These are phyloP conservation scores for Myrmecobius fasciatus DNA, from an alignment of 2,113 vertebrate genomes.

Conservation along the genomic window DNA sequence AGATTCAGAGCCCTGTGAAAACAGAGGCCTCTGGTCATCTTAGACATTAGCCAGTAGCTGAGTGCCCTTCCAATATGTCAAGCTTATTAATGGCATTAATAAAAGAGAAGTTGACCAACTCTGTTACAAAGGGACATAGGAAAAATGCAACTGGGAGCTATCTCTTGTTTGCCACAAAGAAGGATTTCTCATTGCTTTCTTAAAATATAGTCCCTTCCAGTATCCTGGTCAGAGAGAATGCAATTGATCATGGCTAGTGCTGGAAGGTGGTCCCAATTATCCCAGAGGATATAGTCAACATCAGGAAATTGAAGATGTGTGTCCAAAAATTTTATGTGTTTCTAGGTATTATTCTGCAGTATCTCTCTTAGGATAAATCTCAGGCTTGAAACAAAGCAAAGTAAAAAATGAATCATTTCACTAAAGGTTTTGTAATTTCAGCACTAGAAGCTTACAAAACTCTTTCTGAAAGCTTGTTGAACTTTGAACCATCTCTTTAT, in stretches of 20 bases:
- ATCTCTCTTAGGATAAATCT: background rate
- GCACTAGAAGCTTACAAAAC: background rate
- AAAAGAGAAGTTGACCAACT: constrained; percentile 44
- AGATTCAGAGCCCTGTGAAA: constrained; percentile 33
- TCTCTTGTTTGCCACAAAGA: constrained; percentile 32
- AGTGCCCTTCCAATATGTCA: background rate
- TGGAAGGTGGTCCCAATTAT: constrained; percentile 1
- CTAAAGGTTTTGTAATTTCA: background rate
- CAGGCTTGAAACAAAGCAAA: background rate
- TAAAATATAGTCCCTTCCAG: constrained; percentile 29
- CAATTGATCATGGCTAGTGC: constrained; percentile 18
- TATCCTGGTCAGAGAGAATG: constrained; percentile 30
- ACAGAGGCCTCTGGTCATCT: constrained; percentile 11
- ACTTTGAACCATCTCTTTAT: background rate
- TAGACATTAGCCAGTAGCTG: constrained; percentile 33
- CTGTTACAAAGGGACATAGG: background rate
- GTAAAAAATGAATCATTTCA: background rate
- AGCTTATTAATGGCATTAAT: constrained; percentile 56
- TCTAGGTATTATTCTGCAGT: background rate
- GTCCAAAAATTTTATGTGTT: constrained; percentile 40
- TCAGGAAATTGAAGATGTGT: constrained; percentile 18
- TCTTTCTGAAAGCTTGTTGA: background rate
- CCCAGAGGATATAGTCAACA: background rate
- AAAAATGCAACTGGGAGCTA: background rate
- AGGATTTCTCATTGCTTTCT: background rate